Base-by-base conservation (phyloP, 2,113 vertebrate species). In the Zapornia atra region DNA sequence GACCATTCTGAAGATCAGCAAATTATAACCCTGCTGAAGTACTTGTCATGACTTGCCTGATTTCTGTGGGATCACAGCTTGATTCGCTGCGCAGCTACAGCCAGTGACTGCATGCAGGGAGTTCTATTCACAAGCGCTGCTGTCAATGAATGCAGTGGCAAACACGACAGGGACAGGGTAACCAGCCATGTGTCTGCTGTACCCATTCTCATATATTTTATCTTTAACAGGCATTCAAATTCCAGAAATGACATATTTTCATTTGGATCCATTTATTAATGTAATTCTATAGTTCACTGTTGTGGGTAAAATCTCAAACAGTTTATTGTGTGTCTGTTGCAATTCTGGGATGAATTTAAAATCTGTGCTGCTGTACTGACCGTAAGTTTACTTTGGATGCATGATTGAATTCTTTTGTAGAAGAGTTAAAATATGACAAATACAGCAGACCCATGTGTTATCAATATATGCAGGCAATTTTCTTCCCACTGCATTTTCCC, bases 381-480 rank as follows among this genome's bases (percentile, higher is more conserved):
- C 7, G 9, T 48, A 90, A 75, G 33, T 72, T 96, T 91, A 51
- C 22, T 95, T 84, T 75, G 36, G 33, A 60, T 75, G 29, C 34
- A 26, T 40, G 71, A 79, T 51, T 84, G 68, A 94, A 88, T 73
- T 95, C 18, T 81, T 96, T 82, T 93, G 44, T 89, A 92, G 78
- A 94, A 64, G 25, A 92, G 34, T 79, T 87, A 88, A 92, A 94
- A 90, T 72, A 36, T 59, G 71, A 84, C 84, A 95, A 88, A 82
- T 88, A 19, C 4, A 48, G 57, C 53, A 81, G 82, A 60, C 28
- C 56, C 15, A 33, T 76, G 51, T 85, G 56, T 93, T 96, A 97
- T 95, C 92, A 87, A 56, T 16, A 60, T 31, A 50, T 73, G 53
- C 95, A 96, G 86, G 51, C 61, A 93, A 86, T 92, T 90, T 95